Conservation (phyloP, 1,140 invertebrate genomes). For the Drosophila cardini region DNA sequence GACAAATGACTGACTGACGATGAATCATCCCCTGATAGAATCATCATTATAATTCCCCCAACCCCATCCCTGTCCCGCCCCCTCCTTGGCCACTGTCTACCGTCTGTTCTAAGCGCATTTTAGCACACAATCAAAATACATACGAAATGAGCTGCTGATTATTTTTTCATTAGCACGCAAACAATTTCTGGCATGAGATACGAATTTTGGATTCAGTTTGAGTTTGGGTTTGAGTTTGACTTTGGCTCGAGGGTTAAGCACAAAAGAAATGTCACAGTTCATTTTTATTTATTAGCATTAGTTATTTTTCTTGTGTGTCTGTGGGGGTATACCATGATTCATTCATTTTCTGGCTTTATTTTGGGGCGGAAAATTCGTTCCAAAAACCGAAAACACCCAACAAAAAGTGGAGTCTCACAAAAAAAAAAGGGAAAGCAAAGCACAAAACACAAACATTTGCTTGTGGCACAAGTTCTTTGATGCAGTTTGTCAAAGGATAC, state of each 20-base stretch:
- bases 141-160: conserved; percentile 78
- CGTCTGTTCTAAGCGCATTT: conserved; percentile 33
- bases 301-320: conserved; percentile 9
- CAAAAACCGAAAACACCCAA: conserved; percentile 1
- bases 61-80: neutral
- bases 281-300: conserved; percentile 79
- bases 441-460: conserved; percentile 69
- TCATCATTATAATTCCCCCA: conserved; percentile 39
- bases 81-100: neutral
- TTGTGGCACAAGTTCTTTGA: conserved; percentile 57
- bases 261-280: conserved; percentile 77
- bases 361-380: conserved; percentile 24
- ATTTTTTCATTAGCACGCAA: conserved; percentile 78
- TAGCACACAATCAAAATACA: conserved; percentile 78
- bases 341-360: conserved; percentile 37
- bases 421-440: conserved; percentile 41
- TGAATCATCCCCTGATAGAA: conserved; percentile 62
- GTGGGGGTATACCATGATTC: conserved; percentile 54
- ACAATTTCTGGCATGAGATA: conserved; percentile 17
- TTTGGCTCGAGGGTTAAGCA: conserved; percentile 10
- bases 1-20: conserved; percentile 68
- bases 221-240: neutral
- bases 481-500: conserved; percentile 57
- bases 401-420: conserved; percentile 22
- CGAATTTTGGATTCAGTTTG: neutral